These are phyloP conservation scores for Typhlomys cinereus DNA, from an alignment of 2,113 vertebrate genomes.

Conservation along the genomic window DNA sequence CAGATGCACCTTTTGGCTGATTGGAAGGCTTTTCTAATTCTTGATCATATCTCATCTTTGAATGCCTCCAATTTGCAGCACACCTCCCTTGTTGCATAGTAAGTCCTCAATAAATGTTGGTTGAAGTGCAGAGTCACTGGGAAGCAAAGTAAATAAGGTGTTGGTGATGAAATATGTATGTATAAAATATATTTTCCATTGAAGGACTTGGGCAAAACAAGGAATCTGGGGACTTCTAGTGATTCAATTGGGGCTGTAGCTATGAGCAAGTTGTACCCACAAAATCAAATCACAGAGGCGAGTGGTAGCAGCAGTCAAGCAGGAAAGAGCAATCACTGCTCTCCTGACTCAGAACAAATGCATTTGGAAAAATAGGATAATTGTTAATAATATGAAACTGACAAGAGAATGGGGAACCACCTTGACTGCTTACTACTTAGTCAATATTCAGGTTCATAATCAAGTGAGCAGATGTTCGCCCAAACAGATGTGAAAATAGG, in stretches of 20 bases:
- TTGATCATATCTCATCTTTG: neutral
- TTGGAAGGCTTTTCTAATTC: neutral
- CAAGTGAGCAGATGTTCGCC: constrained; percentile 63
- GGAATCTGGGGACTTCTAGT: constrained; percentile 44
- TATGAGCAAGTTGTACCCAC: constrained; percentile 35
- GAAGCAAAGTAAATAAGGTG: constrained; percentile 49
- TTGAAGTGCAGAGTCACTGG: constrained; percentile 24
- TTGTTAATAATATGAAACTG: constrained; percentile 65
- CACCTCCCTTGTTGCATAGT: constrained; percentile 11
- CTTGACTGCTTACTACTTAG: constrained; percentile 54
- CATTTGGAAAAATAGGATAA: constrained; percentile 64
- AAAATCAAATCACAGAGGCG: constrained; percentile 62
- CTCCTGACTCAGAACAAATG: constrained; percentile 46
- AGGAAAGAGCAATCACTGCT: neutral
- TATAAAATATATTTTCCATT: constrained; percentile 2
- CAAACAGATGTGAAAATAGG: constrained; percentile 63
- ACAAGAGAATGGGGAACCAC: constrained; percentile 62
- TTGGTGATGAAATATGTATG: constrained; percentile 53
- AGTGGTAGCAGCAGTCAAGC: constrained; percentile 37
- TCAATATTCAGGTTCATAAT: constrained; percentile 54
- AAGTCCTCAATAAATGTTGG: constrained; percentile 42
- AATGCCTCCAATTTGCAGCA: neutral
- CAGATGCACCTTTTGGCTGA: neutral
- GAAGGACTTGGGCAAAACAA: constrained; percentile 60
- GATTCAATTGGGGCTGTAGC: constrained; percentile 45